Base-by-base conservation (phyloP, 2,797 vertebrate species). In the Euphonia xanthogaster region DNA sequence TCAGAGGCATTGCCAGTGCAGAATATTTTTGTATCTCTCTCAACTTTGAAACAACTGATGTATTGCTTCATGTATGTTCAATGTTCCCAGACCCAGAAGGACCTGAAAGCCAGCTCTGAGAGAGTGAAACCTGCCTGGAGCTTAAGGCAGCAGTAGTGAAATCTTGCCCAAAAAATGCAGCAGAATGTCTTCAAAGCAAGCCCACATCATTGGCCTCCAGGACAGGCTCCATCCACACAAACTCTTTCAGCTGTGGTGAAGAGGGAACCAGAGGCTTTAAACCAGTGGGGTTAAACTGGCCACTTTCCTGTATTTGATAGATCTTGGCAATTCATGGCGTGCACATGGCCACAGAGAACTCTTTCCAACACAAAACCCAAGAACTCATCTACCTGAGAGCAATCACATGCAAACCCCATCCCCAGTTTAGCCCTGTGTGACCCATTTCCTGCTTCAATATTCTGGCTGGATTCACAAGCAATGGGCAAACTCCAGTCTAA, bases 1-100 rank as follows among this genome's bases (percentile, higher is more conserved):
- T 96, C 86, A 33, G 51, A 96, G 84, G 16, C 84, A 81, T 3
- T 66, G 92, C 83, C 90, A 73, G 81, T 6, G 28, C 47, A 60
- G 88, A 70, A 28, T 72, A 92, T 94, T 90, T 94, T 95, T 95
- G 73, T 53, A 81, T 54, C 58, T 15, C 51, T 73, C 83, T 85
- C 55, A 31, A 24, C 54, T 79, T 58, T 45, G 83, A 94, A 89
- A 33, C 44, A 75, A 81, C 66, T 8, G 23, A 50, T 75, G 4
- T 16, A 51, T 75, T 62, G 8, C 47, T 92, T 90, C 62, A 51
- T n/a, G 28, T 44, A 19, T 58, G 88, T 72, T 92, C 86, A n/a
- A 0, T 16, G 17, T 19, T 66, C 80, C 51, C 83, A 58, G 86
- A 78, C 33, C 44, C 47, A 62, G 37, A 30, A 81, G 28, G 40